These are phyloP conservation scores for Synanthedon tipuliformis DNA, from an alignment of 2,888 invertebrate species.

Conservation along the genomic window DNA sequence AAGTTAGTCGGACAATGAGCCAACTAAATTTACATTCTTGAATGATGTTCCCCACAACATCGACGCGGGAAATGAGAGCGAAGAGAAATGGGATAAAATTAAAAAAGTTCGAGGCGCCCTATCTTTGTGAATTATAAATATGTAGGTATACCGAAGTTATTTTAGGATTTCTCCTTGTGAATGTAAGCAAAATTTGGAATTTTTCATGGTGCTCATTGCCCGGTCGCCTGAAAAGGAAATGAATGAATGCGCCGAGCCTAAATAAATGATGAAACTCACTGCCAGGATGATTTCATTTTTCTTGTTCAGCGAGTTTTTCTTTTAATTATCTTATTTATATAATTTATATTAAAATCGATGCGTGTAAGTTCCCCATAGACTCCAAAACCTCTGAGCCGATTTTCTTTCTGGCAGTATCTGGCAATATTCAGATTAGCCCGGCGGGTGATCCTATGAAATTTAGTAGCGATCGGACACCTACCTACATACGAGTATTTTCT, in stretches of 20 bases:
- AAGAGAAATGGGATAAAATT: constrained; percentile 17
- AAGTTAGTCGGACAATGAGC: neutral
- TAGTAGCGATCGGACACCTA: neutral
- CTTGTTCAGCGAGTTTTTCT: neutral
- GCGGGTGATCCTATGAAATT: neutral
- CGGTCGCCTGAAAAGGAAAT: constrained; percentile 9
- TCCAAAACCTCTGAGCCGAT: too few species aligned
- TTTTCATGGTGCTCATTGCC: constrained; percentile 17
- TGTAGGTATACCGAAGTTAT: constrained; percentile 11
- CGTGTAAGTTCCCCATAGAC: too few species aligned
- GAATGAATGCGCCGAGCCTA: constrained; percentile 13
- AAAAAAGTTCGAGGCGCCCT: constrained; percentile 22
- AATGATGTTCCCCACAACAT: constrained; percentile 3
- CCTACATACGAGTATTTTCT: too few species aligned
- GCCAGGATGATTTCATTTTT: constrained; percentile 5
- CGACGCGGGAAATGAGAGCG: constrained; percentile 11
- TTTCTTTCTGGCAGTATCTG: too few species aligned
- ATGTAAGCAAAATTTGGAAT: constrained; percentile 19
- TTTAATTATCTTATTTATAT: neutral
- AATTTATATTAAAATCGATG: too few species aligned
- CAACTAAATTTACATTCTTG: constrained; percentile 13
- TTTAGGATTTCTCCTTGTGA: constrained; percentile 22
- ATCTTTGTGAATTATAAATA: constrained; percentile 20
- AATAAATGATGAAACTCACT: constrained; percentile 10
- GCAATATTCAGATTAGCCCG: too few species aligned